Base-by-base conservation (phyloP, 2,888 invertebrate genomes). In the Carpatolechia fugitivella region DNA sequence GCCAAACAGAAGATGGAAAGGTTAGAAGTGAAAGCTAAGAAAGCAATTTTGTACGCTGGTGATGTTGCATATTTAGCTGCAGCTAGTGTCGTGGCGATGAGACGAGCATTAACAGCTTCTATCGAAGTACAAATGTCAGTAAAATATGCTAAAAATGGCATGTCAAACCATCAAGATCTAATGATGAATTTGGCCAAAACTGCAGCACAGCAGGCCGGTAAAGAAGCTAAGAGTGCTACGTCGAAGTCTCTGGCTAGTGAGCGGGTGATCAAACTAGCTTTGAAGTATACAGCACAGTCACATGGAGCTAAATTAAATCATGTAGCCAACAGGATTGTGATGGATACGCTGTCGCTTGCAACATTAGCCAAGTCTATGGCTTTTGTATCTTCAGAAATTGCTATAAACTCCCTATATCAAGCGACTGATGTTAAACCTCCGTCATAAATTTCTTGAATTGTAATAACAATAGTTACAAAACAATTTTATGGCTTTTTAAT, bases 131-230 rank as follows among this genome's bases (percentile, higher is more conserved):
- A 85, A 58, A 90, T 90, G 90, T 88, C 90, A 8, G 85, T 90
- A 0, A 80, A 70, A 53, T 85, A 81, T 56, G 89, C 90, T 14
- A 87, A 83, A 60, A 86, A 80, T 59, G 88, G 88, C 3, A 85
- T 88, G 88, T 79, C 85, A 1, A 86, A 87, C 64, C 88, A 89
- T 58, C 86, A 86, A 62, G 88, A 89, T 44, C 64, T 90, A 52
- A 90, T 90, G 90, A 88, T 88, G 89, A 90, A 88, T 69, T 74
- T 90, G 54, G 90, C 90, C 0, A 89, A 85, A 58, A 88, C 89
- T 5, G 90, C 90, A 13, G 90, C 90, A 5, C 89, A 90, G 59
- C 89, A 90, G 69, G 90, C 89, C 29, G 89, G 89, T 0, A 90
- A 90, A 66, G 89, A 90, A 66, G 90, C 90, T 11, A 89, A 82